Evolutionary conservation across 1,140 invertebrate genomes (phyloP), one percentile per base, ranked within the genome.

Genomic region (Atta cephalotes): DNA sequence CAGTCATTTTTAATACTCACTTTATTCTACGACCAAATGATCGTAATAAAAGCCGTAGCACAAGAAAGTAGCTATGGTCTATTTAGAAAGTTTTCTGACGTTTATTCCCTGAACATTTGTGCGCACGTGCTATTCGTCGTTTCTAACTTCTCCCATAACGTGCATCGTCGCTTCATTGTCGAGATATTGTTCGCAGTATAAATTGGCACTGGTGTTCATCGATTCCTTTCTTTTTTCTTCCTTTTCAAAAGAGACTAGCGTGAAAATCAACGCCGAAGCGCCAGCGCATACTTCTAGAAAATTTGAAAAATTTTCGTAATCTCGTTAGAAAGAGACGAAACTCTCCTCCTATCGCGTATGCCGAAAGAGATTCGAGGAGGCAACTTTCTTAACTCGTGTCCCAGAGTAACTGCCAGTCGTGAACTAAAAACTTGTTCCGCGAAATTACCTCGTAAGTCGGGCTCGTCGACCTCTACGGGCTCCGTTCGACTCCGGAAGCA

Each of bases 391-490:
- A 90, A 90, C 88, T 88, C 89, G 80, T 82, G 88, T 71, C 86
- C 63, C 63, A 35, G 77, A 89, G 68, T 90, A 89, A 87, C 89
- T 90, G 88, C 89, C 68, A 63, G 78, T 88, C 74, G 81, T 71
- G 86, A 87, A 87, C 86, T 87, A 76, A 87, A 90, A 90, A 90
- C 86, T 90, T 90, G 80, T 90, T 90, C 89, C 86, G 86, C 74
- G 81, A 86, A 85, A 90, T 90, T 90, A 90, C 86, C 89, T 86
- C 89, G 89, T 90, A 90, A 90, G 89, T 90, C 88, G 89, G 66
- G n/a, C 68, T 60, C 80, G 68, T 35, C 39, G 31, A 39, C 84
- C 25, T 25, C 25, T 70, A 58, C 39, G 39, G 31, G 25, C 49
- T 21, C 49, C 74, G 74, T 53, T 25, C 71, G 62, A n/a, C 51